Evolutionary conservation across 2,113 vertebrate genomes (phyloP).

Genomic region (Zapus hudsonius): DNA sequence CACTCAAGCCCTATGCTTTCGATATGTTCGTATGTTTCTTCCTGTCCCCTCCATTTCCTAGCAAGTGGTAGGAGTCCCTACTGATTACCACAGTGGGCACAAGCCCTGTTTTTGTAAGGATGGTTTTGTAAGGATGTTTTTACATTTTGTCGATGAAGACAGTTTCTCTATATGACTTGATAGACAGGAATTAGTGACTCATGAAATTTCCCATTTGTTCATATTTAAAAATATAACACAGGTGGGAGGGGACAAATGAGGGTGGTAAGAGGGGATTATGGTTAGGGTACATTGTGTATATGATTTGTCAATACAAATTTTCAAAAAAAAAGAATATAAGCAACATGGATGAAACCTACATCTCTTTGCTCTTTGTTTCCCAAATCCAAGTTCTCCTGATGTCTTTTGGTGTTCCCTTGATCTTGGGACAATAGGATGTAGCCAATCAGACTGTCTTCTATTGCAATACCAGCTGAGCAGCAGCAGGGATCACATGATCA

Average conservation of each 20-base stretch:
- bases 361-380: not conserved
- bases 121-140: not conserved
- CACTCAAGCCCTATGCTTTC: accelerated
- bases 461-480: no score
- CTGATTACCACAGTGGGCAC: accelerated
- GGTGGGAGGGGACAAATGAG: no score
- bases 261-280: no score
- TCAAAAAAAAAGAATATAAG: not conserved
- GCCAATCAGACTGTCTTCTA: accelerated
- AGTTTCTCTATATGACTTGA: not conserved
- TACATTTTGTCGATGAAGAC: not conserved
- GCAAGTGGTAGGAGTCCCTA: no score
- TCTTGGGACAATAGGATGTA: not conserved
- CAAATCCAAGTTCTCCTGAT: not conserved
- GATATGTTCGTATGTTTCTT: not conserved
- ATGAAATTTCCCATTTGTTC: not conserved
- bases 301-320: no score
- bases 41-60: not conserved
- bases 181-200: not conserved
- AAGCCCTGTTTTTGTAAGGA: accelerated
- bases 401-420: not conserved
- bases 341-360: not conserved
- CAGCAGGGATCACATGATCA: accelerated
- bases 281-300: no score
- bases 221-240: not conserved